Evolutionary conservation across 1,140 invertebrate genomes (phyloP).

Genomic region (Drosophila tsacasi): DNA sequence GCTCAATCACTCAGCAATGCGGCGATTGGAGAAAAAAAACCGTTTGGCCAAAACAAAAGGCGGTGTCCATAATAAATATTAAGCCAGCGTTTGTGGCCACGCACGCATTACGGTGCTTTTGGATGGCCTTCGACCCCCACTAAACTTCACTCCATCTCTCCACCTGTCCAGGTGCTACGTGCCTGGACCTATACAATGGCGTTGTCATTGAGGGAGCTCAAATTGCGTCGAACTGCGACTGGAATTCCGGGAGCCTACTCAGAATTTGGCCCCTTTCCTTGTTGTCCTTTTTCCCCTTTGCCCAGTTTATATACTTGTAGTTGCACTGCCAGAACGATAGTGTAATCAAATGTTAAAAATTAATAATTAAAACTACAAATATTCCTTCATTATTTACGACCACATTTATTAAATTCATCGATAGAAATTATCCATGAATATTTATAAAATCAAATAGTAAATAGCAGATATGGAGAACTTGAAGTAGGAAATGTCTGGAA

Average conservation of each 20-base stretch:
- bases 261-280: background rate
- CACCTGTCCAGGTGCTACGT: constrained; percentile 22
- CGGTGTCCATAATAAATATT: constrained; percentile 41
- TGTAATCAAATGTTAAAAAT: too few relatives aligned
- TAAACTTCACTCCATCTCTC: background rate
- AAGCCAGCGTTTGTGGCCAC: constrained; percentile 37
- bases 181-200: constrained; percentile 35
- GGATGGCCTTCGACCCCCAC: background rate
- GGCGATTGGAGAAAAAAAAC: constrained; percentile 21
- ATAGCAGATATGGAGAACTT: too few relatives aligned
- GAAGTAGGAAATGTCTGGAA: too few relatives aligned
- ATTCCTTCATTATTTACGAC: too few relatives aligned
- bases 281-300: background rate
- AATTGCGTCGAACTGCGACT: constrained; percentile 30
- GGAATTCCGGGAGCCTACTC: constrained; percentile 20
- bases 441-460: too few relatives aligned
- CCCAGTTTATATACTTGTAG: constrained; percentile 8
- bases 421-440: too few relatives aligned
- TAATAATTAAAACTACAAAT: background rate
- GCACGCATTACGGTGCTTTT: constrained; percentile 38
- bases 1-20: constrained; percentile 38
- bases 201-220: constrained; percentile 38
- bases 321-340: constrained; percentile 4
- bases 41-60: constrained; percentile 10
- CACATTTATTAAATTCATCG: too few relatives aligned